These are phyloP conservation scores for Sipha flava DNA, from an alignment of 1,140 invertebrate genomes.

Conservation along the genomic window DNA sequence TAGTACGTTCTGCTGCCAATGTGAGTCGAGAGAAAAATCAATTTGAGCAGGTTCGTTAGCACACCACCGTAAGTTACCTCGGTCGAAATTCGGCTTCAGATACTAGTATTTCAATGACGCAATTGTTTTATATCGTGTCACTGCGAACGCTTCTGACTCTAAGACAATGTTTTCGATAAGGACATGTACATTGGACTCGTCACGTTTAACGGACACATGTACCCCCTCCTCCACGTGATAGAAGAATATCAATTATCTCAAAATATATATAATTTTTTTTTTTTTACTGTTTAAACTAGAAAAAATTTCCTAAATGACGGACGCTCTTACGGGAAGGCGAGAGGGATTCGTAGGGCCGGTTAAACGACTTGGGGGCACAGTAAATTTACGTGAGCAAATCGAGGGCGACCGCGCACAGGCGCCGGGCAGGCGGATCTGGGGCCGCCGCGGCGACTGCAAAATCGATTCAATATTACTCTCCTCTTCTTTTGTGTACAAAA, in stretches of 20 bases:
- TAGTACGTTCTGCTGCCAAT: not conserved
- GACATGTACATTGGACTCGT: too few species aligned
- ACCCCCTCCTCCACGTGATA: too few species aligned
- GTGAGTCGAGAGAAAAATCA: not conserved
- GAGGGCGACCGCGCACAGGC: conserved; percentile 15
- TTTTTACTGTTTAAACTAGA: too few species aligned
- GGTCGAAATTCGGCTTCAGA: not conserved
- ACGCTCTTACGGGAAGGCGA: too few species aligned
- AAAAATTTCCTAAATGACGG: too few species aligned
- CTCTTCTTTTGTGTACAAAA: not conserved
- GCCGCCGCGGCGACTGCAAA: conserved; percentile 14
- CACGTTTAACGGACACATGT: too few species aligned
- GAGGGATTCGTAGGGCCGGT: not conserved
- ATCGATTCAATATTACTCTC: conserved; percentile 22
- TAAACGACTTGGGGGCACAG: not conserved
- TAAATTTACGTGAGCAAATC: not conserved
- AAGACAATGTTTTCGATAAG: too few species aligned
- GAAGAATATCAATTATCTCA: too few species aligned
- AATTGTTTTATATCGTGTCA: not conserved
- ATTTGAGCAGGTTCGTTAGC: not conserved
- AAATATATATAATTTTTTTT: too few species aligned
- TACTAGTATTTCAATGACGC: not conserved
- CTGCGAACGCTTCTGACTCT: too few species aligned
- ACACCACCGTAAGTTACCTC: not conserved
- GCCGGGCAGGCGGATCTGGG: conserved; percentile 1